Evolutionary conservation across 1,140 invertebrate genomes (phyloP).

Genomic region (Philotrypesis tridentata): DNA sequence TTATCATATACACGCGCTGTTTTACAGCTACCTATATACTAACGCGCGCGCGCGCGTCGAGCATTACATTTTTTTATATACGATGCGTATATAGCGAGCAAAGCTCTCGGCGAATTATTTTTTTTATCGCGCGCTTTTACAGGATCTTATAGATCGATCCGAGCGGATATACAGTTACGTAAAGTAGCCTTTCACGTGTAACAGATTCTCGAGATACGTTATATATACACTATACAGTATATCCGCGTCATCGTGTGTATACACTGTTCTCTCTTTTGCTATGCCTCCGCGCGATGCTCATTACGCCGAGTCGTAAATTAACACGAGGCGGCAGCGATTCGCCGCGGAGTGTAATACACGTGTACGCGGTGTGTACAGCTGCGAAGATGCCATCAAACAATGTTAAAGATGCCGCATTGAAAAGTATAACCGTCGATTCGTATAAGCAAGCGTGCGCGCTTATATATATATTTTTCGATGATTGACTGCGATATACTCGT

Average conservation of each 20-base stretch:
- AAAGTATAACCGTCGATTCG: not conserved
- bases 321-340: not conserved
- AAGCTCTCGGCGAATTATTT: too few relatives aligned
- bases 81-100: too few relatives aligned
- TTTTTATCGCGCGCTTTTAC: too few relatives aligned
- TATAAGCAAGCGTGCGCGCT: not conserved
- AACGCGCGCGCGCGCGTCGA: too few relatives aligned
- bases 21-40: too few relatives aligned
- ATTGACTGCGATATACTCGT: not conserved
- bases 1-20: not conserved
- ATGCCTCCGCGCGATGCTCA: not conserved
- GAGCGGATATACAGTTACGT: not conserved
- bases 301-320: not conserved
- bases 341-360: not conserved
- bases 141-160: not conserved
- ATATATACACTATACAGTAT: too few relatives aligned
- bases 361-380: not conserved
- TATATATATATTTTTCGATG: not conserved
- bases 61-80: too few relatives aligned
- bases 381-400: not conserved
- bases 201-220: not conserved
- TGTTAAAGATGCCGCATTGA: too few relatives aligned
- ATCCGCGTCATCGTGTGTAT: not conserved
- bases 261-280: not conserved
- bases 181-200: not conserved